Percentiles rank a stretch among this genome's conserved stretches.
Evolutionary conservation across 2,888 invertebrate genomes (phyloP).

Genomic region (Entomobrya proxima): DNA sequence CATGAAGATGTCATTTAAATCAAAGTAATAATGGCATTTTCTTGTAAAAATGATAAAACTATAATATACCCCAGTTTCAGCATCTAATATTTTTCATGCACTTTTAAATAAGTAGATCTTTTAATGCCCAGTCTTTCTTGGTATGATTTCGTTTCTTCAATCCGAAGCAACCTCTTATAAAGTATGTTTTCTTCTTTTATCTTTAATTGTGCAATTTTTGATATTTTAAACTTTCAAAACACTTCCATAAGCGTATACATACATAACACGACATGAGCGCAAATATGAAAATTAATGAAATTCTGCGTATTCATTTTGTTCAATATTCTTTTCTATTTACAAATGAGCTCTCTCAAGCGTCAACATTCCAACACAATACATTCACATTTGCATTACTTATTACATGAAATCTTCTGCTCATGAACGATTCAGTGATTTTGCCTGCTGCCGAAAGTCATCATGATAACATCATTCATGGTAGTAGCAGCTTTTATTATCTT

Average conservation of each 20-base stretch:
- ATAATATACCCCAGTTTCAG: no score
- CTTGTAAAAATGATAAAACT: background rate
- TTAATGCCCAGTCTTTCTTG: no score
- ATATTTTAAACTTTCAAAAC: background rate
- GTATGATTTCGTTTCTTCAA: no score
- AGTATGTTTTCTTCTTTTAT: no score
- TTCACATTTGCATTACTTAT: background rate
- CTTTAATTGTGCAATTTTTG: no score
- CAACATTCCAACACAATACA: slow-evolving; percentile 24
- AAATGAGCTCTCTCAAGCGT: slow-evolving; percentile 27
- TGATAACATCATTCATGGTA: no score
- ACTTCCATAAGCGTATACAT: background rate
- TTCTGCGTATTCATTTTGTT: background rate
- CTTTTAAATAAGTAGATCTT: no score
- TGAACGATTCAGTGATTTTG: background rate
- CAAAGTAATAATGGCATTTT: background rate
- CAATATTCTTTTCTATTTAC: slow-evolving; percentile 25
- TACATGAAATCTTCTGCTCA: background rate
- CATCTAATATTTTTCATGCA: no score
- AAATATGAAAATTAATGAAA: slow-evolving; percentile 18
- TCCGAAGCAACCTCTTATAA: no score
- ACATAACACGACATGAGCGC: background rate
- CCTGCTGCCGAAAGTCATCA: background rate
- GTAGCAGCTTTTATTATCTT: slow-evolving; percentile 5
- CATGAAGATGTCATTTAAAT: background rate